Evolutionary conservation across 1,140 invertebrate genomes (phyloP).

Genomic region (Cyclina sinensis): DNA sequence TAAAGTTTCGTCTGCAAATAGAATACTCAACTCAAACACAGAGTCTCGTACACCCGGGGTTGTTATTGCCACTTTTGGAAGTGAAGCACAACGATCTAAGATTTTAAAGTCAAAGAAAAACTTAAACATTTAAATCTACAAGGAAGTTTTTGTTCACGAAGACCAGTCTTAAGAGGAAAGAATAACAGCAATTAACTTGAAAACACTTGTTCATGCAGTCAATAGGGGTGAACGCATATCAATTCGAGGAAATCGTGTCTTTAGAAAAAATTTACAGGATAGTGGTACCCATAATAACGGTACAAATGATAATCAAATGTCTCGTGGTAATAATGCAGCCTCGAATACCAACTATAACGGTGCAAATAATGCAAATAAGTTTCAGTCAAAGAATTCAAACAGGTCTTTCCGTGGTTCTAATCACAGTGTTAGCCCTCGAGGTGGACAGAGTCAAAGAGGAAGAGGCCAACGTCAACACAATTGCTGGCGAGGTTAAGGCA

Average conservation of each 20-base stretch:
- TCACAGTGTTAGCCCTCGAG: no score
- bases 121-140: neutral
- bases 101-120: neutral
- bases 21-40: neutral
- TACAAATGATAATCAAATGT: no score
- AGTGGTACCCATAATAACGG: conserved; percentile 17
- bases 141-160: neutral
- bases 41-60: neutral
- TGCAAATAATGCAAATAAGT: neutral
- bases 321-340: no score
- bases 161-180: neutral
- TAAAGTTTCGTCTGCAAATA: neutral
- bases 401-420: no score
- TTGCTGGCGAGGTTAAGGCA: neutral
- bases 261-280: neutral
- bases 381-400: no score
- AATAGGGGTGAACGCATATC: neutral
- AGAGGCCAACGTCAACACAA: neutral
- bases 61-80: neutral
- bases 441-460: neutral
- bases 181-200: neutral
- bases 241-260: conserved; percentile 16
- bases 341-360: no score
- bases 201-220: neutral
- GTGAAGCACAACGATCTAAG: neutral